Conservation (phyloP, 2,888 invertebrate genomes). For the Cheilosia vulpina region DNA sequence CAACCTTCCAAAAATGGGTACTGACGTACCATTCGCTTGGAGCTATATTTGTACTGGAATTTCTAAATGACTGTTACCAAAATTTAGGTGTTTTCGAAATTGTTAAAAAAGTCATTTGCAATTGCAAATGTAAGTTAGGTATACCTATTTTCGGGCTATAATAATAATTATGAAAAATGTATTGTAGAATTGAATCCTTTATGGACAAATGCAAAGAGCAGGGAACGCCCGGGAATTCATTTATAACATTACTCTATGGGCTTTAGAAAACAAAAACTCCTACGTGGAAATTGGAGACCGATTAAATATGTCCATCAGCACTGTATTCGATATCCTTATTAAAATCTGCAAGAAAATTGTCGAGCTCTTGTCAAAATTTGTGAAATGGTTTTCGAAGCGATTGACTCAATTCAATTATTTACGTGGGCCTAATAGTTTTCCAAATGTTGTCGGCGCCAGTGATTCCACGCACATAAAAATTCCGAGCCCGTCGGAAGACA, state of each 20-base stretch:
- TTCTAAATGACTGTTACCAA: no score
- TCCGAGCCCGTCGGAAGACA: conserved; percentile 4
- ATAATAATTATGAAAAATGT: no score
- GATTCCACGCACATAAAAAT: conserved; percentile 1
- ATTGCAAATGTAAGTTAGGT: no score
- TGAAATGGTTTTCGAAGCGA: background rate
- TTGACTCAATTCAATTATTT: background rate
- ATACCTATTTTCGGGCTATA: no score
- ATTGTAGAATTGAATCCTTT: no score
- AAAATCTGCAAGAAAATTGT: conserved; percentile 1
- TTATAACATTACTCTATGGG: background rate
- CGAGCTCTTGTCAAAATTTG: background rate
- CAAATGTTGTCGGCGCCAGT: conserved; percentile 10
- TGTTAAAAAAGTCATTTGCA: no score
- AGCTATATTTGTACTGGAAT: no score
- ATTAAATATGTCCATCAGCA: background rate
- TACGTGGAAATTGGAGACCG: conserved; percentile 7
- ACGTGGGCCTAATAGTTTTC: conserved; percentile 13
- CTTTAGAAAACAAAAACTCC: conserved; percentile 3
- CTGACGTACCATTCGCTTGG: no score
- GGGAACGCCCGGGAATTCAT: background rate
- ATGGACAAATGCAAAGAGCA: no score
- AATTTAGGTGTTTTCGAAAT: no score
- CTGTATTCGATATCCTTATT: background rate
- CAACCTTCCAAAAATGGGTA: no score